These are phyloP conservation scores for Orchesella flavescens DNA, from an alignment of 2,888 invertebrate species.

Conservation along the genomic window DNA sequence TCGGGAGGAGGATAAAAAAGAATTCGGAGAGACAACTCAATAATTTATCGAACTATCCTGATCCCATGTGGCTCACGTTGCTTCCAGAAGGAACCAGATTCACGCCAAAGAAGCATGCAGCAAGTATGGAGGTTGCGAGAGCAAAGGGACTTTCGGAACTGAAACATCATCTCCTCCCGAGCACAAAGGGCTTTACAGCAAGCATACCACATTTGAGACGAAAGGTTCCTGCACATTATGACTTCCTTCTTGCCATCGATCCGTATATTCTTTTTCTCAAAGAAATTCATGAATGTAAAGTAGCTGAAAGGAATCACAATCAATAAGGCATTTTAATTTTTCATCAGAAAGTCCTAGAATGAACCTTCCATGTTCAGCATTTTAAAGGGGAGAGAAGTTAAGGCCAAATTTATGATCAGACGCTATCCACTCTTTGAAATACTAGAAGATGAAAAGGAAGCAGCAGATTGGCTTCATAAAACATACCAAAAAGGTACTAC, in stretches of 20 bases:
- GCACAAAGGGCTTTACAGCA: constrained; percentile 94
- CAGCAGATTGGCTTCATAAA: constrained; percentile 87
- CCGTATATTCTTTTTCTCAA: too few relatives aligned
- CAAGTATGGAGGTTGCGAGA: constrained; percentile 88
- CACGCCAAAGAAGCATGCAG: constrained; percentile 88
- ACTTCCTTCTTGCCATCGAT: constrained; percentile 78
- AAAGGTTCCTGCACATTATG: constrained; percentile 88
- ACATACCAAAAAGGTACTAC: constrained; percentile 83
- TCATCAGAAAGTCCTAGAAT: constrained; percentile 38
- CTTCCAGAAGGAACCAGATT: constrained; percentile 96
- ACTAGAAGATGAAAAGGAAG: constrained; percentile 84
- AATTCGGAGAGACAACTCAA: constrained; percentile 86
- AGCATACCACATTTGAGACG: constrained; percentile 84
- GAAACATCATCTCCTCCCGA: constrained; percentile 92
- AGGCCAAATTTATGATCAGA: constrained; percentile 84
- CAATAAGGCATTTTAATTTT: too few relatives aligned
- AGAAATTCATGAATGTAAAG: too few relatives aligned
- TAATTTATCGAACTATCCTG: constrained; percentile 89
- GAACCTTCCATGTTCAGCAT: constrained; percentile 69
- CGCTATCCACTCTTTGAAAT: constrained; percentile 87
- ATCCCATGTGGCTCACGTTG: constrained; percentile 90
- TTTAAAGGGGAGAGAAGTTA: constrained; percentile 79
- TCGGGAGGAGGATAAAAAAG: constrained; percentile 91
- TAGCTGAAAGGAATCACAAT: too few relatives aligned
- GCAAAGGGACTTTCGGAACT: constrained; percentile 88